These are phyloP conservation scores for Cololabis saira DNA, from an alignment of 2,113 vertebrate genomes.

Conservation along the genomic window DNA sequence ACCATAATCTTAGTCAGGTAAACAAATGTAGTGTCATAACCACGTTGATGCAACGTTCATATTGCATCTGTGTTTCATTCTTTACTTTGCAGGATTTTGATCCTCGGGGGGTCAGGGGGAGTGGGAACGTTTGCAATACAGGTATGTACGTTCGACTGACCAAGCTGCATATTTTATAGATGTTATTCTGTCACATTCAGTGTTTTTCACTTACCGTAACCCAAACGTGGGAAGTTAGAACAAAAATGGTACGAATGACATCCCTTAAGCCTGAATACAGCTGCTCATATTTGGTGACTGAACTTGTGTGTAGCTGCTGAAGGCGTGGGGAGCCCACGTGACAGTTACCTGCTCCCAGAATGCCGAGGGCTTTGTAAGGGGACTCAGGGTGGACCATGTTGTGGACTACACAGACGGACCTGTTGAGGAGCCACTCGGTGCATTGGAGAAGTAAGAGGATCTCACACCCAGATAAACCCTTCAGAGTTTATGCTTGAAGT, in stretches of 20 bases:
- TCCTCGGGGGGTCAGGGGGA: conserved; percentile 94
- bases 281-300: background rate
- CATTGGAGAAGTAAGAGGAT: conserved; percentile 83
- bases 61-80: conserved; percentile 15
- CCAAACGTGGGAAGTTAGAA: no score
- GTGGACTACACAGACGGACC: conserved; percentile 89
- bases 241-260: no score
- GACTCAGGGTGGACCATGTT: conserved; percentile 88
- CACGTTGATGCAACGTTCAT: background rate
- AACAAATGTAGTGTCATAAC: background rate
- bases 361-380: conserved; percentile 85
- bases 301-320: conserved; percentile 85
- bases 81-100: conserved; percentile 84
- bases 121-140: conserved; percentile 95
- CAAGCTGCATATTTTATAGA: no score
- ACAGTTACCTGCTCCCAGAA: conserved; percentile 93
- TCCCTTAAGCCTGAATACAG: no score
- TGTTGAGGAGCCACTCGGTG: conserved; percentile 82
- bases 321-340: conserved; percentile 93
- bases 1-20: conserved; percentile 9
- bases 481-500: no score
- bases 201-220: no score
- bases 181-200: no score
- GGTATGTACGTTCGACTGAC: conserved; percentile 73
- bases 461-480: background rate